Percentiles rank a stretch among this genome's conserved stretches.
Conservation (phyloP, 2,888 invertebrate species). For the Colletes collaris region DNA sequence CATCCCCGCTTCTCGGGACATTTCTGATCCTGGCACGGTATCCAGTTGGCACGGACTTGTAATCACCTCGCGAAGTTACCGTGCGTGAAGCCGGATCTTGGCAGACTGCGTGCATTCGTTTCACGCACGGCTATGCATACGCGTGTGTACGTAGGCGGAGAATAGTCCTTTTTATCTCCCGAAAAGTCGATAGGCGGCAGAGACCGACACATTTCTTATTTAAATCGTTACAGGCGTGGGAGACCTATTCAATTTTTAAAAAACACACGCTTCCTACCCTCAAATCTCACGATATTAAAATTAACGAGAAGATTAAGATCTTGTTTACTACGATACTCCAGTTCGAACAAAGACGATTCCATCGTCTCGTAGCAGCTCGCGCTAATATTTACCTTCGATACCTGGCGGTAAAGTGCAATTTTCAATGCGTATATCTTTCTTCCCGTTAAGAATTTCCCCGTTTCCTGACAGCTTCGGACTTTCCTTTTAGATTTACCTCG, state of each 20-base stretch:
- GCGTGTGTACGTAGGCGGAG: slow-evolving; percentile 9
- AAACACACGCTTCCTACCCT: too few species aligned
- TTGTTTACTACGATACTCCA: too few species aligned
- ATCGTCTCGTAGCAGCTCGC: too few species aligned
- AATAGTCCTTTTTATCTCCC: not conserved
- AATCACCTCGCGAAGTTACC: slow-evolving; percentile 75
- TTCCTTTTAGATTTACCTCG: slow-evolving; percentile 22
- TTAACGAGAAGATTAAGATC: too few species aligned
- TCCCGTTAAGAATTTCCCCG: slow-evolving; percentile 5
- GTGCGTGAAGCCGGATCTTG: slow-evolving; percentile 75
- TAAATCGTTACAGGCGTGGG: too few species aligned
- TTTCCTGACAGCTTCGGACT: slow-evolving; percentile 19
- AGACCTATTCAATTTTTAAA: too few species aligned
- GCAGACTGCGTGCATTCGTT: slow-evolving; percentile 69
- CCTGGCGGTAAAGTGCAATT: not conserved
- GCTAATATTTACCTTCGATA: too few species aligned
- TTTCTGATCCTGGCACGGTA: slow-evolving; percentile 74
- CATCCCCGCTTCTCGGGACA: slow-evolving; percentile 5
- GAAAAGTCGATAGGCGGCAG: slow-evolving; percentile 16
- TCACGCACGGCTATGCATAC: slow-evolving; percentile 59
- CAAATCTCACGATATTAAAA: too few species aligned
- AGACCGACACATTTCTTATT: not conserved
- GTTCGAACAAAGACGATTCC: too few species aligned
- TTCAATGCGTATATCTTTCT: not conserved
- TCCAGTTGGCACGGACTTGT: slow-evolving; percentile 76